Base-by-base conservation (phyloP, 2,113 vertebrate species). In the Melanotaenia duboulayi region DNA sequence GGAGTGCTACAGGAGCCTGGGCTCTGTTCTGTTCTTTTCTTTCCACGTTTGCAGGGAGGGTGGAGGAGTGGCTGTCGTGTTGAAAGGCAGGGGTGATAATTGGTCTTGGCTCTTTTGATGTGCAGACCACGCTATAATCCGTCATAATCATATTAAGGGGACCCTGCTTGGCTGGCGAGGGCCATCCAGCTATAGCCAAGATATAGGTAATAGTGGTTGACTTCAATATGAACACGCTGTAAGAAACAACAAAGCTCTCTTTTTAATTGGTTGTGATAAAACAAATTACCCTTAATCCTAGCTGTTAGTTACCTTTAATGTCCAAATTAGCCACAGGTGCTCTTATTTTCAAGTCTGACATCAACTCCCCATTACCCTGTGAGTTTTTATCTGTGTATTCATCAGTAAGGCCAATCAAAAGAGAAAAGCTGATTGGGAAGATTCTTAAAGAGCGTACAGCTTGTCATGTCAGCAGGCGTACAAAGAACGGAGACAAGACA, bases 101-200 rank as follows among this genome's bases (percentile, higher is more conserved):
- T 94, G 89, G 81, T 88, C 78, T 85, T 85, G 91, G 90, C 88
- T 92, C 88, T 87, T 93, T 93, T 92, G 89, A 94, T 93, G 88
- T 92, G 83, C 88, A 90, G 83, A 91, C 84, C 80, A 89, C 76
- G 62, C 75, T 76, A 60, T 92, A 92, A 93, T 92, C 88, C 75
- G 66, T 61, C 71, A 75, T 92, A 92, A 94, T 94, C 90, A 93
- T 89, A 94, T 93, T 91, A 92, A 90, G 77, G 78, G 87, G 82
- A 90, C 84, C 86, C 85, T 60, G 83, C 78, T 76, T 72, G 72
- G 82, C 82, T 81, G 61, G 84, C 77, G 4, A 65, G 77, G 63
- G 78, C 74, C 46, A 59, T 74, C 70, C 46, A 72, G 76, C 87
- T 42, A 65, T 44, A 59, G 74, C 67, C 75, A 86, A 84, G 71